A percentile compares a stretch with the other conserved stretches of the same genome.
These are phyloP conservation scores for Apteryx owenii DNA, from an alignment of 2,113 vertebrate species.

Conservation along the genomic window DNA sequence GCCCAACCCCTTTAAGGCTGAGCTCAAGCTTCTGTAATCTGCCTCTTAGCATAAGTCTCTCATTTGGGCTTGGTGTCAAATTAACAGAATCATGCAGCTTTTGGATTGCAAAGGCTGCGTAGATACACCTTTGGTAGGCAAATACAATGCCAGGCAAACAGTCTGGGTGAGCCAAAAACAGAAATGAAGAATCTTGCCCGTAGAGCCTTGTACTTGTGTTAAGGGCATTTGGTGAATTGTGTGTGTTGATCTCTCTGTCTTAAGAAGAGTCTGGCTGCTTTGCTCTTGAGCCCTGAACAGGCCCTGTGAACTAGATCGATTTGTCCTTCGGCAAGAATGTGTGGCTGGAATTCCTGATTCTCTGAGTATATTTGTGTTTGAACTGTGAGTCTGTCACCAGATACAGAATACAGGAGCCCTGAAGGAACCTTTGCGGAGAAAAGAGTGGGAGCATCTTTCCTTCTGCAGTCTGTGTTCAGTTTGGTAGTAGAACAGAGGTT, in stretches of 20 bases:
- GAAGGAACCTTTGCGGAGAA: neutral
- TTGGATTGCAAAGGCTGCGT: neutral
- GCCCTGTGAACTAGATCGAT: neutral
- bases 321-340: neutral
- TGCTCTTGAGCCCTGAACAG: neutral
- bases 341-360: neutral
- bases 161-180: neutral
- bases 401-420: neutral
- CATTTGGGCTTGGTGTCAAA: neutral
- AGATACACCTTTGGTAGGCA: neutral
- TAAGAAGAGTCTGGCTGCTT: neutral
- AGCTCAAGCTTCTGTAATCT: neutral
- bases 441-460: neutral
- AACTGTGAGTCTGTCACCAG: neutral
- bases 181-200: rapidly evolving
- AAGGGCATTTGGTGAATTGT: neutral
- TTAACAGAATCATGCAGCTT: neutral
- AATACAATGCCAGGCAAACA: neutral
- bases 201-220: neutral
- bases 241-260: neutral
- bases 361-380: neutral
- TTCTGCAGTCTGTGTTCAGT: neutral
- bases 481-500: neutral
- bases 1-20: neutral
- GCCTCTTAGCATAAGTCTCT: neutral